These are phyloP conservation scores for Mirounga angustirostris DNA, from an alignment of 2,113 vertebrate species.

Conservation along the genomic window DNA sequence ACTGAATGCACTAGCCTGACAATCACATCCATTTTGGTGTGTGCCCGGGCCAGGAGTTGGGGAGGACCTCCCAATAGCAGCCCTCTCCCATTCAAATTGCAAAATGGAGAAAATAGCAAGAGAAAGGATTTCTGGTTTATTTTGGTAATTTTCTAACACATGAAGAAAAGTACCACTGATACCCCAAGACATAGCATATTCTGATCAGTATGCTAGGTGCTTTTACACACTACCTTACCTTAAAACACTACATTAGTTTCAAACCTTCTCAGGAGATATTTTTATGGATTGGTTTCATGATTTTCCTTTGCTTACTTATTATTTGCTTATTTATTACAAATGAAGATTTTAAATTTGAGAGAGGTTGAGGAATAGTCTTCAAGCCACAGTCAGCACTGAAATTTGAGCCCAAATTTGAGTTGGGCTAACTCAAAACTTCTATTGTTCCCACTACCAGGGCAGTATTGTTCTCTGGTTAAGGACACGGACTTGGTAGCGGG, in stretches of 20 bases:
- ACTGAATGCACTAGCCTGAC: neutral
- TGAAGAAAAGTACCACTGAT: neutral
- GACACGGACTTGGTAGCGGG: rapidly evolving
- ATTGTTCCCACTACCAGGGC: neutral
- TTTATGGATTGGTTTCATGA: neutral
- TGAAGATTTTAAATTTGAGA: neutral
- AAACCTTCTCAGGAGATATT: neutral
- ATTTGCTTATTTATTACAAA: neutral
- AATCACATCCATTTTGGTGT: neutral
- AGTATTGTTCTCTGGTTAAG: neutral
- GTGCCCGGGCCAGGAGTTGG: rapidly evolving
- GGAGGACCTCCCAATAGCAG: too few relatives aligned
- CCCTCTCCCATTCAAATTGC: neutral
- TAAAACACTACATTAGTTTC: neutral
- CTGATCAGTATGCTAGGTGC: too few relatives aligned
- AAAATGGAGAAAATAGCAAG: neutral
- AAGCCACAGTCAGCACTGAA: neutral
- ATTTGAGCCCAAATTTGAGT: neutral
- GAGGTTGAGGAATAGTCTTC: neutral
- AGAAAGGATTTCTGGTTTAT: neutral
- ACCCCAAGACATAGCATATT: rapidly evolving
- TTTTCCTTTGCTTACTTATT: neutral
- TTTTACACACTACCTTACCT: neutral
- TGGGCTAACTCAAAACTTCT: neutral
- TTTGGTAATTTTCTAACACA: neutral